Evolutionary conservation across 2,888 invertebrate genomes (phyloP).

Genomic region (Nemapogon koenigi): DNA sequence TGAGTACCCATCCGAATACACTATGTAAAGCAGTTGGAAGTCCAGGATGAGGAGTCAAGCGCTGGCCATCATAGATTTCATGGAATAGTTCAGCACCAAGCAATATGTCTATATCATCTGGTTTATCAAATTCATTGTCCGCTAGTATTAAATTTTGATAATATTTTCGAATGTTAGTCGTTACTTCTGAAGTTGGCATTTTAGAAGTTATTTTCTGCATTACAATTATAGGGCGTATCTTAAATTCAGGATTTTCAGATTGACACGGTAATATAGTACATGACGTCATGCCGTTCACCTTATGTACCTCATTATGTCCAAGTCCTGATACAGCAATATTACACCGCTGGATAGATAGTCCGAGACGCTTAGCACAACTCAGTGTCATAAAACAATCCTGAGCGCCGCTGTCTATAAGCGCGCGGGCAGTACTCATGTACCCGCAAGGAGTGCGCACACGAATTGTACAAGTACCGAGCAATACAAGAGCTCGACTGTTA

Average conservation of each 20-base stretch:
- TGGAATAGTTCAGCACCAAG: slow-evolving; percentile 1
- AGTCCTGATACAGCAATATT: slow-evolving; percentile 2
- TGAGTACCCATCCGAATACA: slow-evolving; percentile 12
- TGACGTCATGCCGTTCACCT: no score
- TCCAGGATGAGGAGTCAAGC: background rate
- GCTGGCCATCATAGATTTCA: background rate
- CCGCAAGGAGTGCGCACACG: background rate
- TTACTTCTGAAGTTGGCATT: background rate
- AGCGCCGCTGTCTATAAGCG: slow-evolving; percentile 10
- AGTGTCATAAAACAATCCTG: slow-evolving; percentile 11
- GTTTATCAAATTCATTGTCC: background rate
- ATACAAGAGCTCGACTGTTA: slow-evolving; percentile 1
- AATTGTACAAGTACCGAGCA: slow-evolving; percentile 6
- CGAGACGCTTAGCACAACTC: slow-evolving; percentile 8
- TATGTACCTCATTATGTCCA: no score
- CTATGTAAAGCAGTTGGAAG: slow-evolving; percentile 10
- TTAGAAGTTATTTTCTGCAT: slow-evolving; percentile 1
- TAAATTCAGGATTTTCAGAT: background rate
- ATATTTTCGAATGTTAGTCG: background rate
- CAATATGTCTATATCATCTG: slow-evolving; percentile 1
- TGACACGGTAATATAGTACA: no score
- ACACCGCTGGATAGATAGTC: slow-evolving; percentile 8
- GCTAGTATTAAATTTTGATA: slow-evolving; percentile 1
- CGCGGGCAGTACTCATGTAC: background rate
- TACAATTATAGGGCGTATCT: background rate